phyloP scores from a whole-genome alignment of 2,888 invertebrate genomes.

The Corythucha ciliata region DNA sequence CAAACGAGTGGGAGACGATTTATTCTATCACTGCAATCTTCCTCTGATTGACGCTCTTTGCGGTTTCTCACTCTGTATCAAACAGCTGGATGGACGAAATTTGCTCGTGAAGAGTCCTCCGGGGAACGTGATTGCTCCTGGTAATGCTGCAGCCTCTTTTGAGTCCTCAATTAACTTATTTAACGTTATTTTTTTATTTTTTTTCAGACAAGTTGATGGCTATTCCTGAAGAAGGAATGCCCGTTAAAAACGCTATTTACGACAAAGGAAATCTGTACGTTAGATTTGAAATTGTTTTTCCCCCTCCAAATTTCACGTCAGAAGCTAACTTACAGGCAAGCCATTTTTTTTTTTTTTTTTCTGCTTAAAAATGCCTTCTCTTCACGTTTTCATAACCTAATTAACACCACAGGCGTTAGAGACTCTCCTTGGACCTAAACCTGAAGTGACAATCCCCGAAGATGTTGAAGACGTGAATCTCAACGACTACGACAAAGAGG shows the following conservation, averaged over 20 bases:
- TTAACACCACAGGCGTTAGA: neutral
- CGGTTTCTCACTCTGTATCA: conserved; percentile 74
- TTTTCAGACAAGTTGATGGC: conserved; percentile 57
- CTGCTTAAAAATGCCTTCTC: neutral
- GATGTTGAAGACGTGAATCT: conserved; percentile 80
- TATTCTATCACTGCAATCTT: conserved; percentile 63
- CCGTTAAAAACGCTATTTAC: conserved; percentile 70
- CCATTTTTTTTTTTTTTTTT: conserved; percentile 12
- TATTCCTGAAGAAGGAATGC: conserved; percentile 84
- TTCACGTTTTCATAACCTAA: neutral
- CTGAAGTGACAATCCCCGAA: conserved; percentile 50
- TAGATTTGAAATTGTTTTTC: conserved; percentile 78
- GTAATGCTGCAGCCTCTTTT: conserved; percentile 40
- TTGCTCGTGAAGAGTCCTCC: conserved; percentile 66
- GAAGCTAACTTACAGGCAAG: conserved; percentile 49
- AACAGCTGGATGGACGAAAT: conserved; percentile 80
- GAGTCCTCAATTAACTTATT: neutral
- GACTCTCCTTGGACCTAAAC: neutral
- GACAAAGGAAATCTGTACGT: conserved; percentile 80
- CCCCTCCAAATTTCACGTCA: conserved; percentile 66
- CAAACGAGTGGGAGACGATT: conserved; percentile 59
- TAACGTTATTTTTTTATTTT: conserved; percentile 7
- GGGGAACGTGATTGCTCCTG: conserved; percentile 76
- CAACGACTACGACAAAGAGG: conserved; percentile 53
- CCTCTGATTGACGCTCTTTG: conserved; percentile 82